These are phyloP conservation scores for Mesochorus sp. DNA, from an alignment of 2,888 invertebrate species.

Conservation along the genomic window DNA sequence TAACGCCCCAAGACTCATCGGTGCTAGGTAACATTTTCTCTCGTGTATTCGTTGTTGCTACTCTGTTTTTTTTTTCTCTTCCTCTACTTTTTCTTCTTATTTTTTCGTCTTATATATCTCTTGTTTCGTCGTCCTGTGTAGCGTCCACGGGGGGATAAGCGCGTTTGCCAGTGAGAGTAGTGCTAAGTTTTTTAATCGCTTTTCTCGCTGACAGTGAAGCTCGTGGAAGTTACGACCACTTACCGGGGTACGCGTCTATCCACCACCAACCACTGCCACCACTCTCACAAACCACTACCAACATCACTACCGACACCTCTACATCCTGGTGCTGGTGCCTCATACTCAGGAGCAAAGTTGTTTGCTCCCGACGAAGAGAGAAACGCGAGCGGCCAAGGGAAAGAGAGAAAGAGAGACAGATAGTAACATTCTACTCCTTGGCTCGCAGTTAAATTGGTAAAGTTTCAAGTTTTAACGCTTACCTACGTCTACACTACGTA, in stretches of 20 bases:
- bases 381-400: background rate
- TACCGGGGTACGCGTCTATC: conserved; percentile 44
- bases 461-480: conserved; percentile 68
- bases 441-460: conserved; percentile 68
- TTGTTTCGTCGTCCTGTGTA: conserved; percentile 39
- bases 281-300: conserved; percentile 25
- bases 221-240: conserved; percentile 66
- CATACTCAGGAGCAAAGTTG: conserved; percentile 60
- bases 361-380: conserved; percentile 37
- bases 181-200: conserved; percentile 62
- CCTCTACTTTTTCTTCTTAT: background rate
- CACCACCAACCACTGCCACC: conserved; percentile 32
- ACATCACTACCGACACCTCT: conserved; percentile 26
- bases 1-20: too few relatives aligned
- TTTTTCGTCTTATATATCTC: background rate
- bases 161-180: background rate
- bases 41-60: conserved; percentile 16
- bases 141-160: conserved; percentile 16
- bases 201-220: conserved; percentile 64
- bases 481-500: conserved; percentile 52
- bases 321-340: background rate
- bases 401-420: background rate
- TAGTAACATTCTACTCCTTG: conserved; percentile 65
- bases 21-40: conserved; percentile 27
- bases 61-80: conserved; percentile 17